These are phyloP conservation scores for Gopherus flavomarginatus DNA, from an alignment of 2,113 vertebrate genomes.

Conservation along the genomic window DNA sequence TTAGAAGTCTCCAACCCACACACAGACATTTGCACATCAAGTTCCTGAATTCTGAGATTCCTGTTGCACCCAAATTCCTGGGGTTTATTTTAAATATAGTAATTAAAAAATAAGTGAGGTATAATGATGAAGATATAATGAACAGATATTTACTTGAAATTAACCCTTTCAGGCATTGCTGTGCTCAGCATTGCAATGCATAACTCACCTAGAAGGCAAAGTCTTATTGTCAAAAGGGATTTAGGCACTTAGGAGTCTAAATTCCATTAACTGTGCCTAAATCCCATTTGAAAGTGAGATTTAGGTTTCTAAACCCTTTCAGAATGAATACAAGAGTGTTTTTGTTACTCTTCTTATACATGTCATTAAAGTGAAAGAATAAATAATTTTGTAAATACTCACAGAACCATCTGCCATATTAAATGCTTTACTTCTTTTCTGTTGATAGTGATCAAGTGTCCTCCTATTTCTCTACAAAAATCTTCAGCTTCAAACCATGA, in stretches of 20 bases:
- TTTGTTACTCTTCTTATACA: no score
- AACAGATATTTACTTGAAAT: background rate
- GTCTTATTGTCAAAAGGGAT: no score
- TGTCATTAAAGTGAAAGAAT: background rate
- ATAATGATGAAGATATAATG: background rate
- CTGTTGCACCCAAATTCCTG: background rate
- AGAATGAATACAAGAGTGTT: no score
- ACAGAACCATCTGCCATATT: conserved; percentile 63
- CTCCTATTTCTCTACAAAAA: conserved; percentile 88
- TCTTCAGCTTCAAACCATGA: conserved; percentile 88
- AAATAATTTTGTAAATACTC: background rate
- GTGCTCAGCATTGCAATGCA: no score
- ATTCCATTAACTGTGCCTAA: no score
- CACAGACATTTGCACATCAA: background rate
- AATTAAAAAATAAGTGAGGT: background rate
- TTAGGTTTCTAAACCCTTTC: background rate
- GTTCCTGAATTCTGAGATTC: background rate
- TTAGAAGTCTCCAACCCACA: background rate
- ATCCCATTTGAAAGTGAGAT: no score
- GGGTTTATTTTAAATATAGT: background rate
- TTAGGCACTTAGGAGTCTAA: no score
- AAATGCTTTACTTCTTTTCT: conserved; percentile 67
- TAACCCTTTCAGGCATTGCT: background rate
- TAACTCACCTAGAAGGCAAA: no score
- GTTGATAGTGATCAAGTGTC: conserved; percentile 86